These are phyloP conservation scores for Microplitis mediator DNA, from an alignment of 1,140 invertebrate species.

Conservation along the genomic window DNA sequence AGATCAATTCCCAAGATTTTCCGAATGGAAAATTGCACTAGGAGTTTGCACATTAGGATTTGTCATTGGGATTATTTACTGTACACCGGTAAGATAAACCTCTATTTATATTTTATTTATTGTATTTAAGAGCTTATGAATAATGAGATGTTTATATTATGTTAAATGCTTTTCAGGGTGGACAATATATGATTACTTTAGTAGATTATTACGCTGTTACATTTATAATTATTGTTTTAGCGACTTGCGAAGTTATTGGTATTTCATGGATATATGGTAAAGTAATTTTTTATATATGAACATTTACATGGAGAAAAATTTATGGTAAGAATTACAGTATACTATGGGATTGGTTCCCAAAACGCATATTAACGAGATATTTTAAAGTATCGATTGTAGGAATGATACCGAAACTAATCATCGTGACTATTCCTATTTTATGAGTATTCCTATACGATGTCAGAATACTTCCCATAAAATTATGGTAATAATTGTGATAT, in stretches of 20 bases:
- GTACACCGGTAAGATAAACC: slow-evolving; percentile 70
- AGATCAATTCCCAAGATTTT: slow-evolving; percentile 72
- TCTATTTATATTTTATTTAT: not conserved
- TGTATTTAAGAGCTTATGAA: too few species aligned
- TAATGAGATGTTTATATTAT: slow-evolving; percentile 40
- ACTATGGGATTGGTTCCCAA: too few species aligned
- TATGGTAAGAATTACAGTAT: too few species aligned
- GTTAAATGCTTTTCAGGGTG: slow-evolving; percentile 72
- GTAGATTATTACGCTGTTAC: slow-evolving; percentile 86
- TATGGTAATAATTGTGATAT: too few species aligned
- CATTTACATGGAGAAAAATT: too few species aligned
- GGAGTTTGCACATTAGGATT: slow-evolving; percentile 68
- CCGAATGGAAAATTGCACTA: slow-evolving; percentile 68
- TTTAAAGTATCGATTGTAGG: too few species aligned
- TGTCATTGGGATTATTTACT: slow-evolving; percentile 72
- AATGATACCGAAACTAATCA: too few species aligned
- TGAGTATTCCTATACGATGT: too few species aligned
- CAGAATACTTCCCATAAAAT: too few species aligned
- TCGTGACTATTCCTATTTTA: too few species aligned
- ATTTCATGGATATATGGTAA: slow-evolving; percentile 82
- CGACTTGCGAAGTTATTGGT: slow-evolving; percentile 73
- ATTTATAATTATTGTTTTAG: slow-evolving; percentile 78
- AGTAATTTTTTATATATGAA: not conserved
- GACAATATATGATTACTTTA: slow-evolving; percentile 82
- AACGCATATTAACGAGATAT: too few species aligned